A percentile compares a stretch with the other conserved stretches of the same genome.
Evolutionary conservation across 1,140 invertebrate species (phyloP).

Genomic region (Formica exsecta): DNA sequence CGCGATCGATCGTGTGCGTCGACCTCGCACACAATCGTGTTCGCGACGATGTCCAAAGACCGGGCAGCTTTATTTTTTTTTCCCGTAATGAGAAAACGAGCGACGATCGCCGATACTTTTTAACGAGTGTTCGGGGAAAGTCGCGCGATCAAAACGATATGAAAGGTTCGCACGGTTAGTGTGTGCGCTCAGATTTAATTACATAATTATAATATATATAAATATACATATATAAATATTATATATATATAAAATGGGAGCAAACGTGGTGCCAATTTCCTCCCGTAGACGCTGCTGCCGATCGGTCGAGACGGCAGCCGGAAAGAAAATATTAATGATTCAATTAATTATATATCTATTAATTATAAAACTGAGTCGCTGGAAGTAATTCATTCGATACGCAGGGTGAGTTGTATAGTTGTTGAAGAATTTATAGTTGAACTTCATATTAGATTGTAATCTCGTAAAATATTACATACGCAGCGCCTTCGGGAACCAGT

Average conservation of each 20-base stretch:
- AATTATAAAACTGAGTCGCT: constrained; percentile 62
- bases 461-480: constrained; percentile 54
- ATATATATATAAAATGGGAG: constrained; percentile 79
- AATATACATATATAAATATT: constrained; percentile 54
- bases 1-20: constrained; percentile 17
- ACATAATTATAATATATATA: constrained; percentile 52
- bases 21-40: constrained; percentile 21
- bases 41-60: constrained; percentile 68
- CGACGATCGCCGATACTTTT: constrained; percentile 71
- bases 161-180: constrained; percentile 56
- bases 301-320: constrained; percentile 66
- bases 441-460: constrained; percentile 84
- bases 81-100: constrained; percentile 64
- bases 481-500: constrained; percentile 64
- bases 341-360: constrained; percentile 71
- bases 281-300: constrained; percentile 80
- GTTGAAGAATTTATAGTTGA: constrained; percentile 84
- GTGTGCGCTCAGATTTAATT: constrained; percentile 40
- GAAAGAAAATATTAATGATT: constrained; percentile 67
- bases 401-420: constrained; percentile 83
- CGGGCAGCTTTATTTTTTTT: constrained; percentile 73
- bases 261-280: constrained; percentile 86
- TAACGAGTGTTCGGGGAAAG: constrained; percentile 57
- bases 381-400: constrained; percentile 81
- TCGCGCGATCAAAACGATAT: constrained; percentile 61